Base-by-base conservation (phyloP, 2,888 invertebrate genomes). In the Monochamus alternatus region DNA sequence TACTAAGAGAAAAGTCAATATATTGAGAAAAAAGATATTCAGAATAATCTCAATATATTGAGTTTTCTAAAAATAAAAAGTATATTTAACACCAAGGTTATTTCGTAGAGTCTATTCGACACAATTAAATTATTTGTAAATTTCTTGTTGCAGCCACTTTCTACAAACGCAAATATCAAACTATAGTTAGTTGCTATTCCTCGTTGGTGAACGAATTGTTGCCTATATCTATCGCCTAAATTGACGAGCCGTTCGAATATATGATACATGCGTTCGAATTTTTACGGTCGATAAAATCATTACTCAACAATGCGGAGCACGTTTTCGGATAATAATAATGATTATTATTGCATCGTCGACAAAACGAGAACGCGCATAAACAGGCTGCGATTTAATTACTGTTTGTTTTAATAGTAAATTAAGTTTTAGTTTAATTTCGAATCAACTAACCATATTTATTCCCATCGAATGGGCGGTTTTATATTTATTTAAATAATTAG, bases 401-500 rank as follows among this genome's bases (percentile, higher is more conserved):
- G 38, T 62, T 62, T 62, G n/a, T n/a, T 62, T 14, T 62, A 62
- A 62, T 47, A 44, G 22, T 47, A 47, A 64, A 51, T 51, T 47
- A 44, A 43, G 44, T 47, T 64, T 30, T 30, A 31, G 64, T 64
- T 64, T 51, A 64, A 64, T 64, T 47, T 44, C 47, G 44, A 64
- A 62, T 44, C 47, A 64, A 43, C 14, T 63, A 51, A 30, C 47
- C 47, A 30, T 47, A 44, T 64, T 64, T 64, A 64, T 64, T 64
- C 38, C 44, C 43, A 64, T 47, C 22, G 30, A 22, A 64, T 64
- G 22, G 43, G 64, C 22, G 64, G 64, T 47, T 64, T 64, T 64
- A 64, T 64, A 44, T 51, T 64, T 44, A 64, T 64, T 64, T 30
- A 51, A 64, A 64, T 64, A 30, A 64, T 64, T 47, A 10, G 64